Evolutionary conservation across 2,113 vertebrate species (phyloP), one percentile per base, ranked within the genome.

Genomic region (Pitta sordida): DNA sequence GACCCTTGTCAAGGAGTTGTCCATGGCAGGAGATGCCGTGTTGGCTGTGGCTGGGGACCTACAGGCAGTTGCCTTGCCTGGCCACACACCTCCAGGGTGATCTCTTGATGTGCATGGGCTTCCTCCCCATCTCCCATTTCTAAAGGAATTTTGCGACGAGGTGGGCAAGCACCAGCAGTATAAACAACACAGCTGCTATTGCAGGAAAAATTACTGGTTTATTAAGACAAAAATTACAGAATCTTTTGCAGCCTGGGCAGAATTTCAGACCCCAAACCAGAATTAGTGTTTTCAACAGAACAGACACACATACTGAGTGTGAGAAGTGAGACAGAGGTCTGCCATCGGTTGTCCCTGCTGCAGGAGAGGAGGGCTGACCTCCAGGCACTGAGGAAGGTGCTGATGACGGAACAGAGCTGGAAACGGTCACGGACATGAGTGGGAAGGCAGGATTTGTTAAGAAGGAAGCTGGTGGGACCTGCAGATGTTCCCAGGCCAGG

Each of bases 371-470:
- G 36, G 24, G 63, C 53, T 73, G 90, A 74, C 75, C 78, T 76
- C 62, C 9, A 96, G 94, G 93, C 96, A 95, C 96, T 80, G 92
- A 85, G 89, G 80, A 85, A 94, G 70, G 53, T 36, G 79, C 48
- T 52, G 59, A 73, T 0, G 2, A 80, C 0, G 0, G 49, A 76
- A 18, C 53, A 76, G 34, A 36, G 41, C 67, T 83, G 60, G 62
- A 29, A 76, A 76, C 0, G 4, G 30, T 9, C 68, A 58, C 0
- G 0, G 34, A 71, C 83, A 44, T 3, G 4, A 76, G 44, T 17
- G n/a, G 2, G 1, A 76, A 83, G 86, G 86, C 71, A 91, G 79
- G 79, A 83, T 94, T 94, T 93, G 75, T 67, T 76, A 79, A 80
- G 62, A 70, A 82, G 67, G 76, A 90, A 59, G 53, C 30, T 69